Base-by-base conservation (phyloP, 2,113 vertebrate species). In the Charadrius vociferus region DNA sequence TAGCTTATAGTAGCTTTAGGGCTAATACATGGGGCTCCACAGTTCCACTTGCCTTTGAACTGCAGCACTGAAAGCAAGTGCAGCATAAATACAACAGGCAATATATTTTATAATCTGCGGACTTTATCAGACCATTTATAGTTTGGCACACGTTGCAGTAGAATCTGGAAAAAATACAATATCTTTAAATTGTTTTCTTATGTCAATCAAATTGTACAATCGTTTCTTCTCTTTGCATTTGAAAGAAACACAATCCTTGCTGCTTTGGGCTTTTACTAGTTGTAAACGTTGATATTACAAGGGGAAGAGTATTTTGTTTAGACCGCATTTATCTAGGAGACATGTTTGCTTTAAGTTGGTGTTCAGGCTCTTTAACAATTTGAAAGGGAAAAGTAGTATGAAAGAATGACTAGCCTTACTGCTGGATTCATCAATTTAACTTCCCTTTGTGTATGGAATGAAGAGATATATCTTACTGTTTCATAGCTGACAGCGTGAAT, bases 41-140 rank as follows among this genome's bases (percentile, higher is more conserved):
- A 72, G 86, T 92, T 95, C 59, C 85, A 26, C 81, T 95, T 95
- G 68, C 62, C 91, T 89, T 96, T 96, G 92, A 97, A 94, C 86
- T 94, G 75, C 95, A 95, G 83, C 89, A 45, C 68, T 86, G 67
- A 95, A 95, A 95, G 89, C 58, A 80, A 95, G 71, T 86, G 67
- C 53, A 85, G 79, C 84, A 84, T 95, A 96, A 97, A 95, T 91
- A 96, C n/a, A 93, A 37, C 47, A 88, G 80, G 68, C 34, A 82
- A 39, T 93, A 74, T 61, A 34, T 53, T 88, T 94, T 86, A 84
- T 97, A 74, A 95, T 96, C 88, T 95, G 70, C 91, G 88, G 83
- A 77, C 62, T 94, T 96, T 92, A 94, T 97, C 96, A 90, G 82
- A 82, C 43, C 59, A 29, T 88, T 93, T 94, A 43, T 85, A 47